Evolutionary conservation across 2,113 vertebrate species (phyloP).

Genomic region (Campylorhamphus procurvoides): DNA sequence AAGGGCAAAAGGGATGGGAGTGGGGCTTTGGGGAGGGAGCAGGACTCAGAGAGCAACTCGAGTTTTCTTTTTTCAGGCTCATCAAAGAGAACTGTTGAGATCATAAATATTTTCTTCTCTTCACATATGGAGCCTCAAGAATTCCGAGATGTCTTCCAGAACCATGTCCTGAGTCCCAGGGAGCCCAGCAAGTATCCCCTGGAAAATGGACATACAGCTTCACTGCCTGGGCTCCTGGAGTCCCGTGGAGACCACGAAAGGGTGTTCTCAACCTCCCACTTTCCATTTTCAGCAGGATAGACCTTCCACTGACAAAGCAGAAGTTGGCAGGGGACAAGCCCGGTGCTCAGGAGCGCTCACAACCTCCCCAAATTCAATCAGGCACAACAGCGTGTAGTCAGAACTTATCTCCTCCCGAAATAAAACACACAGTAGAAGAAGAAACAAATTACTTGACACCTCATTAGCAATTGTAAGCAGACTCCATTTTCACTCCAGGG

Average conservation of each 20-base stretch:
- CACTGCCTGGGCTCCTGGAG: not conserved
- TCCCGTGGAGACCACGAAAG: not conserved
- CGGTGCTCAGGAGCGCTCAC: not conserved
- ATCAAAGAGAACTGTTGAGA: not conserved
- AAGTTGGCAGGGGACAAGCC: not conserved
- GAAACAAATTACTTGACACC: slow-evolving; percentile 38
- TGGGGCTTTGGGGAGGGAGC: not conserved
- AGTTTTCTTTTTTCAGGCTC: not conserved
- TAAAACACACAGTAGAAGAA: slow-evolving; percentile 43
- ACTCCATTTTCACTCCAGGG: slow-evolving; percentile 45
- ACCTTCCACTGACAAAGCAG: not conserved
- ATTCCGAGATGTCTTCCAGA: not conserved
- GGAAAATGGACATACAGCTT: not conserved
- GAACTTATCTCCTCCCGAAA: slow-evolving; percentile 43
- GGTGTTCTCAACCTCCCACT: not conserved
- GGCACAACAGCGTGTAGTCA: slow-evolving; percentile 10
- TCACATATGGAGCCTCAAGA: accelerated
- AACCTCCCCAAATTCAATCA: slow-evolving; percentile 18
- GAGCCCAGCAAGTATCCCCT: not conserved
- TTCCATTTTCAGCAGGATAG: not conserved
- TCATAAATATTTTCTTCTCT: not conserved
- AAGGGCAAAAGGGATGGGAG: not conserved
- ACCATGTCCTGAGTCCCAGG: not conserved
- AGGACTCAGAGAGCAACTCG: not conserved
- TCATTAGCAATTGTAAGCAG: slow-evolving; percentile 47